Conservation (phyloP, 2,797 vertebrate genomes). For the Ataeniobius toweri region DNA sequence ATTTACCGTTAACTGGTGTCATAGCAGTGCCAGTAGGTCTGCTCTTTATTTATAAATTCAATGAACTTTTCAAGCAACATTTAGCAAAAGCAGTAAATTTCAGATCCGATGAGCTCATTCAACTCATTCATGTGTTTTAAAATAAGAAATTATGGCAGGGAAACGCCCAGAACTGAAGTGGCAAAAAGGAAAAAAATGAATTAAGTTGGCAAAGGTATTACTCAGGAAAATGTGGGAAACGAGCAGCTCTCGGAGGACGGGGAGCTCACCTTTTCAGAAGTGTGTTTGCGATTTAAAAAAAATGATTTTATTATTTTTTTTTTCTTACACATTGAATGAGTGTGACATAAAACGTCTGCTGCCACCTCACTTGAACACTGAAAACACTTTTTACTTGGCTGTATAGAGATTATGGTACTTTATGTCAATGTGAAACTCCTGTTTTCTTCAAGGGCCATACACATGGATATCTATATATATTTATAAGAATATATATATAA, state of each 20-base stretch:
- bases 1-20: slow-evolving; percentile 73
- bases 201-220: slow-evolving; percentile 85
- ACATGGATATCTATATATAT: slow-evolving; percentile 75
- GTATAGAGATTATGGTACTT: slow-evolving; percentile 87
- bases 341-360: slow-evolving; percentile 76
- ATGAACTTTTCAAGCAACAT: slow-evolving; percentile 69
- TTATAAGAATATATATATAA: slow-evolving; percentile 80
- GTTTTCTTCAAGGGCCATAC: slow-evolving; percentile 84
- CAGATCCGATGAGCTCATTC: slow-evolving; percentile 83
- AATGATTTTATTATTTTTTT: slow-evolving; percentile 64
- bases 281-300: slow-evolving; percentile 68
- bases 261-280: slow-evolving; percentile 70
- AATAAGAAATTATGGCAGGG: slow-evolving; percentile 85
- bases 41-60: slow-evolving; percentile 79
- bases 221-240: slow-evolving; percentile 83
- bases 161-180: slow-evolving; percentile 90
- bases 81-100: slow-evolving; percentile 68
- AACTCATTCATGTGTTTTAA: slow-evolving; percentile 81
- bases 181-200: slow-evolving; percentile 78
- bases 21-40: slow-evolving; percentile 84
- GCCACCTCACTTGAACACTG: slow-evolving; percentile 84
- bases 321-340: slow-evolving; percentile 77
- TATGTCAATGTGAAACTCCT: slow-evolving; percentile 83
- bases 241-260: slow-evolving; percentile 70
- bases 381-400: slow-evolving; percentile 86